Evolutionary conservation across 2,888 invertebrate species (phyloP).

Genomic region (Rhodophaea formosa): DNA sequence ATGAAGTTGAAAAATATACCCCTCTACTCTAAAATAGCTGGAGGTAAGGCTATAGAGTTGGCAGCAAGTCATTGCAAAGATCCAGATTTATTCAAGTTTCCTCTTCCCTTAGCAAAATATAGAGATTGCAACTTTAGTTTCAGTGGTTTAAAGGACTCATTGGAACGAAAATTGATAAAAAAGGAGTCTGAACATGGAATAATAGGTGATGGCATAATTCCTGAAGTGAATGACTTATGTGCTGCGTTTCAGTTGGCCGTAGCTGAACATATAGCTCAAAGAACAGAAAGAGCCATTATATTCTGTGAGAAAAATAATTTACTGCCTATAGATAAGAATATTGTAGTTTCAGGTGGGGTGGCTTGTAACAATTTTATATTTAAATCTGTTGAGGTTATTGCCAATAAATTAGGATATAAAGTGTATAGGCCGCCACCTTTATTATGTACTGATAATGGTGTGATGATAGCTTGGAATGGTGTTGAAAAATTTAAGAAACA

Average conservation of each 20-base stretch:
- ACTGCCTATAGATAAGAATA: slow-evolving; percentile 75
- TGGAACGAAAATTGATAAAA: slow-evolving; percentile 72
- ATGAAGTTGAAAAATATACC: slow-evolving; percentile 90
- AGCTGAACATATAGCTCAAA: slow-evolving; percentile 89
- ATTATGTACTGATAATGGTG: slow-evolving; percentile 98
- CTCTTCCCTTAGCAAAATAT: slow-evolving; percentile 82
- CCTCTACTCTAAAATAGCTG: slow-evolving; percentile 86
- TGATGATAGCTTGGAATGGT: slow-evolving; percentile 99
- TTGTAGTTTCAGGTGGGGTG: slow-evolving; percentile 96
- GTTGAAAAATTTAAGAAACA: slow-evolving; percentile 86
- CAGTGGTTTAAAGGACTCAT: slow-evolving; percentile 87
- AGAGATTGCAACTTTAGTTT: slow-evolving; percentile 96
- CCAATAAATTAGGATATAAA: slow-evolving; percentile 83
- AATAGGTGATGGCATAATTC: slow-evolving; percentile 86
- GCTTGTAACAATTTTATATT: slow-evolving; percentile 95
- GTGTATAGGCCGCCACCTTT: slow-evolving; percentile 89
- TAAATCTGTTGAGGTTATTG: slow-evolving; percentile 84
- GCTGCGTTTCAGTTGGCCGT: slow-evolving; percentile 89
- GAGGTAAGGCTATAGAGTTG: slow-evolving; percentile 92
- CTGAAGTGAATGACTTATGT: slow-evolving; percentile 90
- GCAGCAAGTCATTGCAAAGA: slow-evolving; percentile 86
- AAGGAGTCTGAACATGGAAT: slow-evolving; percentile 81
- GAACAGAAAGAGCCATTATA: slow-evolving; percentile 91
- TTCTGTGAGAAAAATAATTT: slow-evolving; percentile 83
- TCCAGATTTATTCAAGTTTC: slow-evolving; percentile 84